Base-by-base conservation (phyloP, 2,113 vertebrate genomes). In the Camelus bactrianus region DNA sequence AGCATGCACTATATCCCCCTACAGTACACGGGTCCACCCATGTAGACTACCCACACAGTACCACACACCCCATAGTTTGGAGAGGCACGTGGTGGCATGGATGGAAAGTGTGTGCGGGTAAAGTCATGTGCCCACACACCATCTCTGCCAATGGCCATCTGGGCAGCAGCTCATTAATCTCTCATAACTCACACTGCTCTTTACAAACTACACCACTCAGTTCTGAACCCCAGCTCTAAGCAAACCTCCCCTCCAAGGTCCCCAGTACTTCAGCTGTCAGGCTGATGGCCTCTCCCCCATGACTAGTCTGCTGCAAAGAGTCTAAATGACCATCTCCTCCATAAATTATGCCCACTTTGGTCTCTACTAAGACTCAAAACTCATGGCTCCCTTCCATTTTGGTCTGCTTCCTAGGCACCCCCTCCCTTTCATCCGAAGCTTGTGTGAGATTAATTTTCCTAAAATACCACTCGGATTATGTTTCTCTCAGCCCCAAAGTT, bases 371-470 rank as follows among this genome's bases (percentile, higher is more conserved):
- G 92, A 50, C 38, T 70, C 62, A 79, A 5, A 85, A 50, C 46
- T 46, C 58, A 42, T 12, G 50, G 72, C 20, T 60, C 24, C 60
- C 6, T 64, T 67, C 64, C 58, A 6, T 46, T 81, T 11, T 11
- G 16, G 38, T 58, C 50, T 81, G 60, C 72, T 76, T 82, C 48
- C 72, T 19, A 30, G 24, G 62, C 64, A 9, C 24, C 14, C 88
- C 50, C 67, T 46, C 76, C 52, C 54, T 84, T 50, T 48, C 42
- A 28, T 12, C 9, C 48, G 12, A 88, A 86, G 85, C 73, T 62
- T 46, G 24, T 16, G 54, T 90, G 50, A 92, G 24, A 46, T 67
- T 76, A 14, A 15, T 81, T 94, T 75, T 92, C 67, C 77, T 82
- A 48, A 93, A 92, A 35, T 20, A 70, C n/a, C 58, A 28, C 46